Conservation (phyloP, 2,797 vertebrate genomes). For the Echeneis naucrates region DNA sequence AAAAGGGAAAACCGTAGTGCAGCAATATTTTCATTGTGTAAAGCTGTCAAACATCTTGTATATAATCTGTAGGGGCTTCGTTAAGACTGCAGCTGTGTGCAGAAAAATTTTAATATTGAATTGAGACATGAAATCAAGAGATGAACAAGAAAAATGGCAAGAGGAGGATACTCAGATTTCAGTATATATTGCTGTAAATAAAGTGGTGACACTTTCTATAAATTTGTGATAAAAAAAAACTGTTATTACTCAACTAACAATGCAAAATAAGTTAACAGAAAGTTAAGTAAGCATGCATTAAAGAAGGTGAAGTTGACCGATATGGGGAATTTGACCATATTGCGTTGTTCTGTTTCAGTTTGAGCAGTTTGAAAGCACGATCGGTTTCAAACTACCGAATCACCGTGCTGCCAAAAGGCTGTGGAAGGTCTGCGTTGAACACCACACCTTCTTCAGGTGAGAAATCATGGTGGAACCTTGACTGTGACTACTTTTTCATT, state of each 20-base stretch:
- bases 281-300: neutral
- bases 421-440: slow-evolving; percentile 99
- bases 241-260: neutral
- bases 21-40: neutral
- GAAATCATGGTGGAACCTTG: neutral
- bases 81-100: neutral
- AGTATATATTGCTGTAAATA: neutral
- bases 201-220: neutral
- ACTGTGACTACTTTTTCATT: neutral
- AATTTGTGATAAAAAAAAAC: neutral
- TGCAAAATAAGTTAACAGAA: neutral
- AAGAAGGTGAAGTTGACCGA: neutral
- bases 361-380: slow-evolving; percentile 99
- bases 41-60: neutral
- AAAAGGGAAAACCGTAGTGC: neutral
- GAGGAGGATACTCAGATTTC: neutral
- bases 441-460: slow-evolving; percentile 99
- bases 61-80: slow-evolving; percentile 5
- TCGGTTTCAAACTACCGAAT: slow-evolving; percentile 98
- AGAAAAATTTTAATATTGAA: slow-evolving; percentile 4
- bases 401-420: slow-evolving; percentile 97
- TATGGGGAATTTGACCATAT: neutral
- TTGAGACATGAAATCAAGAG: neutral
- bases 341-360: slow-evolving; percentile 84
- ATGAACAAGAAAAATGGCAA: neutral